Conservation (phyloP, 2,797 vertebrate genomes). For the Pseudotriccus pelzelni region DNA sequence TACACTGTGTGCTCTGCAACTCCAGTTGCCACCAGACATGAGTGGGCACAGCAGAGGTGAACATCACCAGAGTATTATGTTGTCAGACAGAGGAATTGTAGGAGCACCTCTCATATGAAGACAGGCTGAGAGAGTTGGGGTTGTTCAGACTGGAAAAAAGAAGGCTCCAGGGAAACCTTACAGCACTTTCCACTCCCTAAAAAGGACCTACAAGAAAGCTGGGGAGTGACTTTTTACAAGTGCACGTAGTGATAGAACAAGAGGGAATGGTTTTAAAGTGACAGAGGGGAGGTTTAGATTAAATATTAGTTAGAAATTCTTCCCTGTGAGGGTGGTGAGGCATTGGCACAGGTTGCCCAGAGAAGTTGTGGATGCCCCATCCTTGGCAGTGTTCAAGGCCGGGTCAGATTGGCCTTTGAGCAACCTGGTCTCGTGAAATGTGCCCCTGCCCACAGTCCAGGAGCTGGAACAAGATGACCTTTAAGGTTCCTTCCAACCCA, state of each 20-base stretch:
- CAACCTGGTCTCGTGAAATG: background rate
- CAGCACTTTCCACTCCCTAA: background rate
- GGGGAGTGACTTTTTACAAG: background rate
- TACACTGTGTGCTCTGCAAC: background rate
- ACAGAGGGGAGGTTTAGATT: background rate
- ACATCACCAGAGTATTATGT: background rate
- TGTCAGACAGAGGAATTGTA: background rate
- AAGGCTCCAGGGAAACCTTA: background rate
- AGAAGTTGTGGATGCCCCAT: background rate
- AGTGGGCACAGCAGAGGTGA: background rate
- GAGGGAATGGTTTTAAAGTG: background rate
- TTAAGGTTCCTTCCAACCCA: background rate
- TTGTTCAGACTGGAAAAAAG: background rate
- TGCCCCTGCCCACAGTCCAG: no score
- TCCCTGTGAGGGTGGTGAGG: background rate
- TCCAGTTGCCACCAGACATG: rapidly evolving
- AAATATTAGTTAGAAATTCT: background rate
- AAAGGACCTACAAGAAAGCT: background rate
- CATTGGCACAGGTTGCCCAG: background rate
- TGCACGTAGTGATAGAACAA: background rate
- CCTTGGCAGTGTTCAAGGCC: background rate
- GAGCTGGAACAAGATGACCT: background rate
- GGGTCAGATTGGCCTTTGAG: background rate
- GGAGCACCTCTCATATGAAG: background rate
- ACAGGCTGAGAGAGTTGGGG: background rate